Base-by-base conservation (phyloP, 2,797 vertebrate genomes). In the Taenioides sp. region DNA sequence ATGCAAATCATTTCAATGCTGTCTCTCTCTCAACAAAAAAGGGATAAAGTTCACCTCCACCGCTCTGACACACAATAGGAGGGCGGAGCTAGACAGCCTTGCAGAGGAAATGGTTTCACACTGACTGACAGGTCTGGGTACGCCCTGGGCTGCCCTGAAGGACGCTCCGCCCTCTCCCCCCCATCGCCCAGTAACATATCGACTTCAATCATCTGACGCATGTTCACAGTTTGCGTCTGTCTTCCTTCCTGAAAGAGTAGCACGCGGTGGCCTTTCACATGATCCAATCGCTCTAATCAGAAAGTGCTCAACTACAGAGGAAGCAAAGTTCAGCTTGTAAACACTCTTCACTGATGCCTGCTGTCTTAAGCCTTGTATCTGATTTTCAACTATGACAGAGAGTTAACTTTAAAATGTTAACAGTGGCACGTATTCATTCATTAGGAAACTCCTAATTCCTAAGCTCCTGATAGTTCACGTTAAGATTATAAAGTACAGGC, bases 81-180 rank as follows among this genome's bases (percentile, higher is more conserved):
- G 82, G 88, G 90, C 59, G 88, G 87, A 84, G 84, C 78, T 86
- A 92, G 90, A 88, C 89, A 74, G 84, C 86, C 89, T 87, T 83
- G 82, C 83, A 82, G 88, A 77, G 87, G 90, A 92, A 92, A 88
- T 77, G 85, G 75, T 87, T 86, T 91, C 84, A 75, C 85, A 76
- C 77, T 71, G 82, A 82, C 83, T 88, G 88, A 87, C 86, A 85
- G 67, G 76, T 83, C 83, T 81, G 84, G 79, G 60, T 83, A 78
- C 85, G 84, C 89, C 86, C 89, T 77, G 83, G 79, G 82, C 83
- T 84, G 71, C 78, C 84, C 85, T 84, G 77, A 85, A 87, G 84
- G 84, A 84, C 84, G 76, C 69, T 9, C 64, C 47, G 1, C 49
- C 17, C 43, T 17, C 69, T 17, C 69, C 5, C 54, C 22, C 70